Percentiles rank a stretch among this genome's conserved stretches.
Conservation (phyloP, 2,888 invertebrate genomes). For the Drosophila mayaguana region DNA sequence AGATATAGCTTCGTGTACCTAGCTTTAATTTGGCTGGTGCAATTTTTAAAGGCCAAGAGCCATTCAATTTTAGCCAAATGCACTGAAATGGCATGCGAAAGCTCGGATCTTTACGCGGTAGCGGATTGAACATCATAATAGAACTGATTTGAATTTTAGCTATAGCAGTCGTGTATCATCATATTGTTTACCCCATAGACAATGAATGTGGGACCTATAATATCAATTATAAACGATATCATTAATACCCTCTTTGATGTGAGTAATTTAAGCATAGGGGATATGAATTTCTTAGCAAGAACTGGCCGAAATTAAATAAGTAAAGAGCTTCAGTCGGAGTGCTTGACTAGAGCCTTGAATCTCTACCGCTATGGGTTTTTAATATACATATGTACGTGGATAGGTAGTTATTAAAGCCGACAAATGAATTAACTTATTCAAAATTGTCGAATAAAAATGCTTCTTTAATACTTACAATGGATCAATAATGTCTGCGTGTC, state of each 20-base stretch:
- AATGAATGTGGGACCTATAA: neutral
- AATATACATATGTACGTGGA: too few species aligned
- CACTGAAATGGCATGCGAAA: constrained; percentile 84
- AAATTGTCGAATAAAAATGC: too few species aligned
- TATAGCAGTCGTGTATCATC: neutral
- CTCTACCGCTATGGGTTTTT: too few species aligned
- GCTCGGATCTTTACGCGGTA: constrained; percentile 50
- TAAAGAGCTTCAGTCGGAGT: neutral
- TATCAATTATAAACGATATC: neutral
- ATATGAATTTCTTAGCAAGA: neutral
- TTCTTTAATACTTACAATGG: too few species aligned
- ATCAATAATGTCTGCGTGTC: too few species aligned
- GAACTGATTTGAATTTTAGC: neutral
- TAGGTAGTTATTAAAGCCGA: too few species aligned
- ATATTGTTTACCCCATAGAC: neutral
- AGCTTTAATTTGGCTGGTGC: neutral
- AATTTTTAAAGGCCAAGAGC: constrained; percentile 81
- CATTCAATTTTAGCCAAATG: constrained; percentile 83
- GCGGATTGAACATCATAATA: constrained; percentile 73
- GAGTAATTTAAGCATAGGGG: neutral
- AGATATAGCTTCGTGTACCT: neutral
- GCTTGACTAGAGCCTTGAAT: too few species aligned
- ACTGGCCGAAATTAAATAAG: too few species aligned
- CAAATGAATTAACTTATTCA: too few species aligned
- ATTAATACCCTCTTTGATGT: neutral